Conservation (phyloP, 2,888 invertebrate genomes). For the Troides oblongomaculatus region DNA sequence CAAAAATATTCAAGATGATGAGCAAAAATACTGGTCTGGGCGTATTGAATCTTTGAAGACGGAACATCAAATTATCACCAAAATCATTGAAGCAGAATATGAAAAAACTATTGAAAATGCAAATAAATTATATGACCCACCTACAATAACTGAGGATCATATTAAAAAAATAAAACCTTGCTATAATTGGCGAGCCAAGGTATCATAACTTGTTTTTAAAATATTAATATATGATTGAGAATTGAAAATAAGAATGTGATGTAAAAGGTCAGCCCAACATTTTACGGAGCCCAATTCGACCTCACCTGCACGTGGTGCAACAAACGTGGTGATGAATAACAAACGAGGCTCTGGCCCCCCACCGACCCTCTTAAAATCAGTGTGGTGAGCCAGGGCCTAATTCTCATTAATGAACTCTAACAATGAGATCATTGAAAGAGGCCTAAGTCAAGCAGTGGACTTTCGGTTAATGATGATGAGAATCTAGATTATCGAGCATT, state of each 20-base stretch:
- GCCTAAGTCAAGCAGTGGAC: neutral
- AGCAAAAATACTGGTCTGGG: constrained; percentile 62
- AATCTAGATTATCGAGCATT: constrained; percentile 2
- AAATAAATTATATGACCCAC: constrained; percentile 48
- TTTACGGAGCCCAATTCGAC: too few relatives aligned
- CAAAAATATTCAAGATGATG: constrained; percentile 43
- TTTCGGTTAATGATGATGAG: neutral
- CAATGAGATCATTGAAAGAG: too few relatives aligned
- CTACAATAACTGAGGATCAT: constrained; percentile 52
- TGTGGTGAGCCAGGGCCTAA: too few relatives aligned
- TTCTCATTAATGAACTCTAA: too few relatives aligned
- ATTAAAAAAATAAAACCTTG: constrained; percentile 64
- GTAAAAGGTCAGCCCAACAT: too few relatives aligned
- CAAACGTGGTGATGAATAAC: too few relatives aligned
- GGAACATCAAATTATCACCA: constrained; percentile 66
- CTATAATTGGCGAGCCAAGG: constrained; percentile 63
- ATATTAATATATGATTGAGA: too few relatives aligned
- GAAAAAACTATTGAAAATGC: constrained; percentile 60
- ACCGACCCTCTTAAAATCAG: too few relatives aligned
- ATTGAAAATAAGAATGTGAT: too few relatives aligned
- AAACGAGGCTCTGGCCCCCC: too few relatives aligned
- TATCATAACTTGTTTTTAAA: constrained; percentile 34
- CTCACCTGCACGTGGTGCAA: too few relatives aligned
- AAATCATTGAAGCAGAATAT: constrained; percentile 66
- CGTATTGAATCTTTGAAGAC: constrained; percentile 65